Conservation (phyloP, 2,888 invertebrate species). For the Galerucella pusilla region DNA sequence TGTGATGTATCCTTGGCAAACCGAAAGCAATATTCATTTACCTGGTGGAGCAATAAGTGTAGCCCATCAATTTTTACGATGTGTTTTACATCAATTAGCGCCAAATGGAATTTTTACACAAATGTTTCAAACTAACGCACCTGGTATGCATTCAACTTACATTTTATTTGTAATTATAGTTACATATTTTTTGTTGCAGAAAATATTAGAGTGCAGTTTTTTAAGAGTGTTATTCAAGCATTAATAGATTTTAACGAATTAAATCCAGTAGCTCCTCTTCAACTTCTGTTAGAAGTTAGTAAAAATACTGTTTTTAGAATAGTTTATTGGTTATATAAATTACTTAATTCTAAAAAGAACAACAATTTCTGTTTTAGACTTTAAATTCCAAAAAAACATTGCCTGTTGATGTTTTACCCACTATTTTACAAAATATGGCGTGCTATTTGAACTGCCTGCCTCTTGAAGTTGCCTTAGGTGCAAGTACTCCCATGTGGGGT, state of each 20-base stretch:
- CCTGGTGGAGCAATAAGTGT: constrained; percentile 96
- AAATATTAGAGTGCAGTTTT: constrained; percentile 82
- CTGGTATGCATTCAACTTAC: constrained; percentile 69
- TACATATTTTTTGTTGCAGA: constrained; percentile 65
- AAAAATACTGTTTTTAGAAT: neutral
- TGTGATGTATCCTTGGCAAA: constrained; percentile 90
- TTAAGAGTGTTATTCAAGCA: constrained; percentile 93
- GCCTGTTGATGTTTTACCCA: constrained; percentile 76
- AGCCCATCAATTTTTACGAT: constrained; percentile 96
- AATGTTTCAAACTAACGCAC: constrained; percentile 90
- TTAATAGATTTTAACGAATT: constrained; percentile 96
- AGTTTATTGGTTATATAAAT: neutral
- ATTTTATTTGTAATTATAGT: neutral
- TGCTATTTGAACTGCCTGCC: constrained; percentile 94
- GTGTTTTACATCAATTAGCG: constrained; percentile 95
- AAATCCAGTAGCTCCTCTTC: constrained; percentile 93
- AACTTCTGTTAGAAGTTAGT: constrained; percentile 84
- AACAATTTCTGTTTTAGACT: constrained; percentile 65
- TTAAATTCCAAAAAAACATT: constrained; percentile 82
- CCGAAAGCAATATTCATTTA: constrained; percentile 85
- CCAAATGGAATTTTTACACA: constrained; percentile 97
- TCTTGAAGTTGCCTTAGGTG: constrained; percentile 78
- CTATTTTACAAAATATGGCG: constrained; percentile 90
- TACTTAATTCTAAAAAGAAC: neutral
- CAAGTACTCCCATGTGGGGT: constrained; percentile 80